Base-by-base conservation (phyloP, 1,140 invertebrate genomes). In the Rhopalosiphum maidis region DNA sequence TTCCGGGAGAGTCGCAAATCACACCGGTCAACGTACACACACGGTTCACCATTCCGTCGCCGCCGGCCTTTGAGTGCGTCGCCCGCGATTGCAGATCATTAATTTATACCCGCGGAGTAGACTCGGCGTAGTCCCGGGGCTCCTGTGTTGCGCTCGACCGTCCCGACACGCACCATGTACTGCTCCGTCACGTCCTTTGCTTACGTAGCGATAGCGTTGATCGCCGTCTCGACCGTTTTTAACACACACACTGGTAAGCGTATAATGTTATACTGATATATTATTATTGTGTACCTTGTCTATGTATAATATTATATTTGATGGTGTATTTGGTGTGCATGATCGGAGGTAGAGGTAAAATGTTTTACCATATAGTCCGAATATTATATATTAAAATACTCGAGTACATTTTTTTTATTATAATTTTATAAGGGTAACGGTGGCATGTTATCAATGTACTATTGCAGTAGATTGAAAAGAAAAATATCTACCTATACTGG, bases 21-120 rank as follows among this genome's bases (percentile, higher is more conserved):
- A 22, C 90, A 7, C 22, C 41, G 41, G 37, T 23, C 83, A 46
- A 43, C 83, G 83, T 25, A 25, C 41, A 11, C 86, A 43, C 37
- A 35, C 55, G 55, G 51, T 90, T n/a, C 89, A 68, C 54, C 43
- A 90, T 77, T 77, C 60, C 60, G n/a, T 18, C 54, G 54, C 48
- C 37, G 88, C 48, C 90, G 91, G 91, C 68, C 46, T 92, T 92
- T 92, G 91, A 77, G 91, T 43, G 60, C 46, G 88, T 35, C 48
- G 35, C 83, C 83, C 83, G 37, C 60, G 60, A 35, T 77, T 18
- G 30, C 60, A 77, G 60, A 77, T 77, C 5, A n/a, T n/a, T 18
- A n/a, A 15, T 4, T 85, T 23, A 23, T 9, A 41, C 23, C 23
- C 41, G 83, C 41, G 22, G 37, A 48, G 83, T 35, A 85, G 82